Evolutionary conservation across 2,888 invertebrate genomes (phyloP).

Genomic region (Phalera bucephala): DNA sequence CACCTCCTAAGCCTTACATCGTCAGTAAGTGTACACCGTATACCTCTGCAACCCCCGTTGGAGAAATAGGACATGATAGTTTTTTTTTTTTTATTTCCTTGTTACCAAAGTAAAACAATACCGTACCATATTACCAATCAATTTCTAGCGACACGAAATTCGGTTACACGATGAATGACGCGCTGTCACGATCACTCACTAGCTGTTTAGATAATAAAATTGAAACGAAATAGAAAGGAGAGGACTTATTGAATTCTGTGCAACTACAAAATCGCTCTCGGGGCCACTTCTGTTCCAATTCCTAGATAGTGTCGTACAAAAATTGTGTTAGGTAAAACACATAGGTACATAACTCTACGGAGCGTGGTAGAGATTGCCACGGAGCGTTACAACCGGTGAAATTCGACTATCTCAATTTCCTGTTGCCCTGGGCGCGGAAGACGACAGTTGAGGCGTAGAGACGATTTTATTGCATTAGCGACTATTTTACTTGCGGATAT

Average conservation of each 20-base stretch:
- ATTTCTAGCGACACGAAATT: constrained; percentile 25
- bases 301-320: constrained; percentile 57
- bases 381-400: constrained; percentile 16
- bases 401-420: constrained; percentile 29
- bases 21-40: too few species aligned
- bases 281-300: constrained; percentile 74
- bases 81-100: too few species aligned
- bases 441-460: background rate
- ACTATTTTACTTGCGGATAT: background rate
- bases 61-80: too few species aligned
- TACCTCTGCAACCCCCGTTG: too few species aligned
- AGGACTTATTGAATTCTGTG: constrained; percentile 25
- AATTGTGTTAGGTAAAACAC: constrained; percentile 58
- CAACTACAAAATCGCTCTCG: constrained; percentile 43
- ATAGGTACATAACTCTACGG: constrained; percentile 14
- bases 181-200: constrained; percentile 19
- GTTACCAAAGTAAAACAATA: constrained; percentile 22
- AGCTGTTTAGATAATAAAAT: constrained; percentile 9
- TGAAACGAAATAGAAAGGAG: constrained; percentile 27
- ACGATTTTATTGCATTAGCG: background rate
- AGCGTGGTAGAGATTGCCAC: constrained; percentile 18
- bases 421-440: constrained; percentile 19
- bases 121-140: constrained; percentile 32
- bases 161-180: constrained; percentile 16
- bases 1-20: too few species aligned